phyloP scores from a whole-genome alignment of 1,140 invertebrate genomes.

The Cataglyphis hispanica region DNA sequence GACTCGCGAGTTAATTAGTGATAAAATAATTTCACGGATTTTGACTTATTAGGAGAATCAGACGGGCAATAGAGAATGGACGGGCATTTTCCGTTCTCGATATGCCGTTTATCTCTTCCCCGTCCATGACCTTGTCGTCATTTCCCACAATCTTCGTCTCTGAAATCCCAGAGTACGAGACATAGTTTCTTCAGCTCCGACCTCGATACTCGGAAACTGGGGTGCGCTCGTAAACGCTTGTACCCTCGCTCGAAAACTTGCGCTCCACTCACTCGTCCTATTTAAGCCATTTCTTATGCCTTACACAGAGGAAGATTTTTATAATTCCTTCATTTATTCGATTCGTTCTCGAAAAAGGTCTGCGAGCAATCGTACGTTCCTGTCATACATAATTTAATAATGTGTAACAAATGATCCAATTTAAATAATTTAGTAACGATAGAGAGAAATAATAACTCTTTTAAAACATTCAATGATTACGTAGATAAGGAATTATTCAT shows the following conservation, averaged over 20 bases:
- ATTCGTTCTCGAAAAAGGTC: background rate
- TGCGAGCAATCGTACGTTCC: background rate
- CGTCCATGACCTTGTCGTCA: constrained; percentile 57
- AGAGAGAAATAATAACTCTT: background rate
- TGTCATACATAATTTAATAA: background rate
- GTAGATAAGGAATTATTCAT: background rate
- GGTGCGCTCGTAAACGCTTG: constrained; percentile 25
- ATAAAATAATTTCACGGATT: background rate
- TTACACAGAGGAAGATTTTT: background rate
- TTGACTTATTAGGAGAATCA: background rate
- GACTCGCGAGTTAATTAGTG: background rate
- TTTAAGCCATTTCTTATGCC: background rate
- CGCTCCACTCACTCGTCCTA: background rate
- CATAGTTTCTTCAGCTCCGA: constrained; percentile 46
- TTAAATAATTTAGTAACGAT: constrained; percentile 17
- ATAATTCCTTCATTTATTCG: background rate
- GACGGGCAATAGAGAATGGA: no score
- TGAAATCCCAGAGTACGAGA: constrained; percentile 40
- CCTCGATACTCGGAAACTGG: constrained; percentile 50
- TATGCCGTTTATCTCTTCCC: background rate
- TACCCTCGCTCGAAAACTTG: constrained; percentile 41
- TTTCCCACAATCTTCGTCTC: constrained; percentile 53
- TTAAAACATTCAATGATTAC: constrained; percentile 12
- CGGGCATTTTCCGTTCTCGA: background rate
- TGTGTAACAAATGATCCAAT: background rate